Conservation (phyloP, 2,888 invertebrate genomes). For the Epinotia ramella region DNA sequence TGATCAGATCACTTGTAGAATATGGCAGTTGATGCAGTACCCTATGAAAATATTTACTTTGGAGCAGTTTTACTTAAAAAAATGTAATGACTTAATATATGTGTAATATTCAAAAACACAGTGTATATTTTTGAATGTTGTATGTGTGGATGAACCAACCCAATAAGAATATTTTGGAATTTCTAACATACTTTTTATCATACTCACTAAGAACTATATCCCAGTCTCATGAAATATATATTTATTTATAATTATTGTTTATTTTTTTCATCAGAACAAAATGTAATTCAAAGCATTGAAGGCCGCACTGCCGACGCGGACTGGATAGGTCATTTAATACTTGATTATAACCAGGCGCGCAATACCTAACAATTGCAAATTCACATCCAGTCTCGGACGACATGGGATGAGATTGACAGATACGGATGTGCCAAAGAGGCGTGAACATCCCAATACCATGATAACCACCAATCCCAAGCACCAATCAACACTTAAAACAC, state of each 20-base stretch:
- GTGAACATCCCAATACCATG: slow-evolving; percentile 36
- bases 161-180: background rate
- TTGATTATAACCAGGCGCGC: slow-evolving; percentile 21
- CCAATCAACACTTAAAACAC: slow-evolving; percentile 13
- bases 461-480: slow-evolving; percentile 5
- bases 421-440: slow-evolving; percentile 39
- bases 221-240: background rate
- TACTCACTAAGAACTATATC: background rate
- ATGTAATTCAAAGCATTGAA: background rate
- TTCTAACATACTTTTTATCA: background rate
- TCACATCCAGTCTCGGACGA: slow-evolving; percentile 23
- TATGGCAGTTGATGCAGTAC: too few species aligned
- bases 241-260: background rate
- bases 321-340: slow-evolving; percentile 19
- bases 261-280: background rate
- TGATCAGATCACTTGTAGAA: too few species aligned
- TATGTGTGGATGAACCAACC: background rate
- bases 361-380: slow-evolving; percentile 29
- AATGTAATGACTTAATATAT: background rate
- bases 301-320: background rate
- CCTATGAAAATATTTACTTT: too few species aligned
- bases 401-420: slow-evolving; percentile 44
- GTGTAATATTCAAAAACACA: too few species aligned
- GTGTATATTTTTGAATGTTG: background rate
- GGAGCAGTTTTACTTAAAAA: too few species aligned